Percentiles rank a stretch among this genome's conserved stretches.
Conservation (phyloP, 2,888 invertebrate genomes). For the Stegophylla sp. region DNA sequence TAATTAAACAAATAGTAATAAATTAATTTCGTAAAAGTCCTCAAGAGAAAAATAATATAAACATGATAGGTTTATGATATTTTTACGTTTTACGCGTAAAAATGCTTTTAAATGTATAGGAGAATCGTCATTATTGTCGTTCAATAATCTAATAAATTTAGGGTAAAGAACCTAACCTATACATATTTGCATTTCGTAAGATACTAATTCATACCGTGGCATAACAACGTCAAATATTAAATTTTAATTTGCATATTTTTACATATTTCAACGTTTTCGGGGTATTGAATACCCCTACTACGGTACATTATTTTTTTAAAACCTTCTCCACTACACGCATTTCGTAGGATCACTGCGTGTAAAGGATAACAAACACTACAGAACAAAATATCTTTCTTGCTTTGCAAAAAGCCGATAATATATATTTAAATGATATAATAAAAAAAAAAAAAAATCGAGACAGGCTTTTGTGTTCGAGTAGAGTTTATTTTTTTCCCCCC, state of each 20-base stretch:
- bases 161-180: conserved; percentile 17
- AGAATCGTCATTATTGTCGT: conserved; percentile 25
- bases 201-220: conserved; percentile 18
- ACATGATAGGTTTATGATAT: conserved; percentile 6
- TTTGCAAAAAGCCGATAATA: not conserved
- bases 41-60: not conserved
- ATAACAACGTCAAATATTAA: conserved; percentile 28
- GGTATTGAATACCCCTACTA: not conserved
- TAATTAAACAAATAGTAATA: conserved; percentile 7
- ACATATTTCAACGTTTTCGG: conserved; percentile 26
- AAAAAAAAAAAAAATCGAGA: not conserved
- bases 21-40: conserved; percentile 17
- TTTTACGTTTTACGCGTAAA: not conserved
- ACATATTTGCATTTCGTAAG: conserved; percentile 31
- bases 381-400: not conserved
- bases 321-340: not conserved
- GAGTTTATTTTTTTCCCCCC: conserved; percentile 36
- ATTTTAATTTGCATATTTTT: conserved; percentile 43
- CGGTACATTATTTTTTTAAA: not conserved
- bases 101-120: conserved; percentile 1
- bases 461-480: not conserved
- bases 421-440: not conserved
- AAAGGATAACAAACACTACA: conserved; percentile 6
- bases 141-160: conserved; percentile 11
- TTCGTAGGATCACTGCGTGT: not conserved